Evolutionary conservation across 2,113 vertebrate genomes (phyloP), one percentile per base, ranked within the genome.

Genomic region (Riparia riparia): DNA sequence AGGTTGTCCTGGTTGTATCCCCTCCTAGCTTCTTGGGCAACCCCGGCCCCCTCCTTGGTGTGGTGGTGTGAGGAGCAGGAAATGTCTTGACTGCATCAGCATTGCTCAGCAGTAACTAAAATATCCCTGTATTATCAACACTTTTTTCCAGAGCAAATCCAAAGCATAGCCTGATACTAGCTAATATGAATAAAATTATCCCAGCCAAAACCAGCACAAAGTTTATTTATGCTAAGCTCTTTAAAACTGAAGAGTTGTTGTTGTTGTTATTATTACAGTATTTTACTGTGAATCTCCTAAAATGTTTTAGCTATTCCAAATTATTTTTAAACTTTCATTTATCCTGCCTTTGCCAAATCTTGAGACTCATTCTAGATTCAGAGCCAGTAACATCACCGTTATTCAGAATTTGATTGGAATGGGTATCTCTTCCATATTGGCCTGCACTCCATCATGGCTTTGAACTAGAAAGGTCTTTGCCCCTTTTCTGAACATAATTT

Each of bases 351-450:
- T 96, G 87, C 63, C 90, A 90, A 58, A 74, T 81, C 56, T 74
- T 53, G 56, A 88, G 58, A 70, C 45, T 82, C 25, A 44, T 76
- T 94, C 50, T 58, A 66, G 34, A 77, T 69, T 92, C 39, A 66
- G 68, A 80, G 79, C 79, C 44, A 63, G 41, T 82, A 54, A 44
- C 12, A 44, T 63, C 6, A 1, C 50, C 51, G 28, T 90, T 54
- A 70, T 63, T 81, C 78, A 88, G 79, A 95, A 70, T 79, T 90
- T 83, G 47, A 32, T 81, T 90, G 60, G 32, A 74, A 83, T 50
- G 77, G 65, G 54, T 22, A 86, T 72, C 69, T 93, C 82, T 96
- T 89, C 74, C 58, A 45, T 74, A 15, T n/a, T 92, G 65, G 61
- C 65, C 57, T 50, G 9, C 3, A 6, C 18, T 61, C 61, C 4